Evolutionary conservation across 2,797 vertebrate species (phyloP).

Genomic region (Hipposideros larvatus): DNA sequence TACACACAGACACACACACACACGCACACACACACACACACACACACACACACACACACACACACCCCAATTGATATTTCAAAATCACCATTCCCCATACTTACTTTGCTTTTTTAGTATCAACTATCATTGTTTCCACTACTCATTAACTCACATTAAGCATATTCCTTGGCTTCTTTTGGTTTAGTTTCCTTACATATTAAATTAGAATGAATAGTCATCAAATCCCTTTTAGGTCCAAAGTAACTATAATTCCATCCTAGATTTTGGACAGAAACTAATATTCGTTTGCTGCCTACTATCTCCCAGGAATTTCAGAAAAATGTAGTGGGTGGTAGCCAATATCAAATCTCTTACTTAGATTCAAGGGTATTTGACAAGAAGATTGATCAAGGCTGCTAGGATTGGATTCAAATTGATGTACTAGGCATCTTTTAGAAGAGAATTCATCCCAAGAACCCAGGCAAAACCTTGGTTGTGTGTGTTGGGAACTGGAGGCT

Average conservation of each 20-base stretch:
- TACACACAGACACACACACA: not conserved
- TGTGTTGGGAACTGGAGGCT: not conserved
- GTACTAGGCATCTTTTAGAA: not conserved
- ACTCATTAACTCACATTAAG: not conserved
- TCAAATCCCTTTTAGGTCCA: not conserved
- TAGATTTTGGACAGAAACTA: not conserved
- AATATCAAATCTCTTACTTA: not conserved
- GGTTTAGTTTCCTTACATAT: not conserved
- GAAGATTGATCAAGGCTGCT: not conserved
- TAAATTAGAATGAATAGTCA: constrained; percentile 8
- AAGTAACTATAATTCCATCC: not conserved
- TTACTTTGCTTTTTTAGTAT: not conserved
- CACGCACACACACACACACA: not conserved
- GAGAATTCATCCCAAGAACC: not conserved
- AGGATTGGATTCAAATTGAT: not conserved
- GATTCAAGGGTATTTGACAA: not conserved
- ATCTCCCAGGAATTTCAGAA: not conserved
- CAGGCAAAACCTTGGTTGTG: not conserved
- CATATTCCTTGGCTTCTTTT: not conserved
- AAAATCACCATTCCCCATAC: not conserved
- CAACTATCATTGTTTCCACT: not conserved
- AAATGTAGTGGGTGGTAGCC: not conserved
- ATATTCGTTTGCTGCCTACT: not conserved
- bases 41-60: not conserved
- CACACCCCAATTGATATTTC: not conserved